These are phyloP conservation scores for Cryptocephalus primarius DNA, from an alignment of 2,888 invertebrate genomes.

Conservation along the genomic window DNA sequence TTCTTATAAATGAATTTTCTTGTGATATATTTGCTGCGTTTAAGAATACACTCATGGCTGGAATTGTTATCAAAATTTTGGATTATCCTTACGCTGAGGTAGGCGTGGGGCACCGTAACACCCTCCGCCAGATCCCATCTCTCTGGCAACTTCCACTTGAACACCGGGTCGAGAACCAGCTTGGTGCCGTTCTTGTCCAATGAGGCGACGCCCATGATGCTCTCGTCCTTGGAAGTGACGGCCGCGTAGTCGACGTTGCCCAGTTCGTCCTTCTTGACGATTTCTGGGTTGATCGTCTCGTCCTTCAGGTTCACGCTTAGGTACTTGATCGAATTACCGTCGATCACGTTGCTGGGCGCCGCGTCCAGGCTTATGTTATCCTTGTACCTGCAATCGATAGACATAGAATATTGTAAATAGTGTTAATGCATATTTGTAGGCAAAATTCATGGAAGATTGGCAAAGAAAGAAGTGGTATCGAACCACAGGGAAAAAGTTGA, in stretches of 20 bases:
- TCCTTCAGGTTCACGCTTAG: slow-evolving; percentile 31
- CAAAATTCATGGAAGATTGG: too few relatives aligned
- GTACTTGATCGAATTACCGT: slow-evolving; percentile 24
- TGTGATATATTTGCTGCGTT: too few relatives aligned
- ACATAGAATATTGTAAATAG: too few relatives aligned
- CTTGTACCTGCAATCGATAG: too few relatives aligned
- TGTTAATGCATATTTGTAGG: too few relatives aligned
- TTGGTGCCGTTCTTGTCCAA: slow-evolving; percentile 27
- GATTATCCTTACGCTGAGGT: slow-evolving; percentile 42
- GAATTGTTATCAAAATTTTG: not conserved
- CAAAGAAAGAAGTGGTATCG: too few relatives aligned
- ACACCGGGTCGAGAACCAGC: slow-evolving; percentile 31
- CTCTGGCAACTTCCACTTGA: slow-evolving; percentile 59
- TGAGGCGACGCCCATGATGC: slow-evolving; percentile 56
- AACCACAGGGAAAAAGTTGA: too few relatives aligned
- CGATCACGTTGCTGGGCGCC: slow-evolving; percentile 12
- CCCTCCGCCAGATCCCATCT: slow-evolving; percentile 65
- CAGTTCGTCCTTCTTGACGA: slow-evolving; percentile 22
- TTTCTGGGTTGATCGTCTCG: slow-evolving; percentile 25
- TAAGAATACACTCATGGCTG: not conserved
- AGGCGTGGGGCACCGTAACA: slow-evolving; percentile 71
- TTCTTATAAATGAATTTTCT: too few relatives aligned
- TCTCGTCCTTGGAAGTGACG: slow-evolving; percentile 38
- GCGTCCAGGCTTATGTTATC: too few relatives aligned
- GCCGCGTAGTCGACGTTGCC: slow-evolving; percentile 33